Evolutionary conservation across 2,797 vertebrate species (phyloP).

Genomic region (Setipinna tenuifilis): DNA sequence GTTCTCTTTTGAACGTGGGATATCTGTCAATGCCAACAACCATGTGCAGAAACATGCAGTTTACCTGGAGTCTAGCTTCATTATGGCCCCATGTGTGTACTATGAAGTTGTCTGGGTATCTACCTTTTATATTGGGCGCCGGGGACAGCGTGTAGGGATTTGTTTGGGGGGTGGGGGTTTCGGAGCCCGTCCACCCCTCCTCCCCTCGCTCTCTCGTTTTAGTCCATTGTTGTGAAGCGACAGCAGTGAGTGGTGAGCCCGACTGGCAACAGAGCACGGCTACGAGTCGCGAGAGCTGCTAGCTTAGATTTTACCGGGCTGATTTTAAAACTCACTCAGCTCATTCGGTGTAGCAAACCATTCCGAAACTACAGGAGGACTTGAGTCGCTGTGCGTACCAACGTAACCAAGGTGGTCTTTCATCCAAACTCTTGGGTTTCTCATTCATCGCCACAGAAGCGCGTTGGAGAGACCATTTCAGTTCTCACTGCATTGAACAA

Average conservation of each 20-base stretch:
- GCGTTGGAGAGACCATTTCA: neutral
- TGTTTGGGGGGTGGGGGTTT: slow-evolving; percentile 61
- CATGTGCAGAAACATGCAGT: neutral
- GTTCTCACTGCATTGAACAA: neutral
- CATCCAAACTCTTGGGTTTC: neutral
- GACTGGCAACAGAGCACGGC: slow-evolving; percentile 51
- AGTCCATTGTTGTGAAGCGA: slow-evolving; percentile 77
- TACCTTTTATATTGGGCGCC: slow-evolving; percentile 46
- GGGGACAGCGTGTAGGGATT: slow-evolving; percentile 49
- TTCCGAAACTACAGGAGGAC: slow-evolving; percentile 28
- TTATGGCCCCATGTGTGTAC: neutral
- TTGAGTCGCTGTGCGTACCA: neutral
- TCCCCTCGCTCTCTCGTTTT: slow-evolving; percentile 52
- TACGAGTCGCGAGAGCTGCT: slow-evolving; percentile 45
- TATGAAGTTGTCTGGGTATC: slow-evolving; percentile 23
- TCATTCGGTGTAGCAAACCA: slow-evolving; percentile 39
- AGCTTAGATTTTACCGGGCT: slow-evolving; percentile 36
- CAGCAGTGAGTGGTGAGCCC: slow-evolving; percentile 55
- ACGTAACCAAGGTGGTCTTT: neutral
- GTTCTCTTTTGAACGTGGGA: neutral
- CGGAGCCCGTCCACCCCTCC: slow-evolving; percentile 52
- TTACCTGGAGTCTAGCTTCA: neutral
- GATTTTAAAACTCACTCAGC: slow-evolving; percentile 37
- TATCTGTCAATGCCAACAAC: neutral
- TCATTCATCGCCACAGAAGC: neutral